Conservation (phyloP, 2,113 vertebrate genomes). For the Ramphastos sulfuratus region DNA sequence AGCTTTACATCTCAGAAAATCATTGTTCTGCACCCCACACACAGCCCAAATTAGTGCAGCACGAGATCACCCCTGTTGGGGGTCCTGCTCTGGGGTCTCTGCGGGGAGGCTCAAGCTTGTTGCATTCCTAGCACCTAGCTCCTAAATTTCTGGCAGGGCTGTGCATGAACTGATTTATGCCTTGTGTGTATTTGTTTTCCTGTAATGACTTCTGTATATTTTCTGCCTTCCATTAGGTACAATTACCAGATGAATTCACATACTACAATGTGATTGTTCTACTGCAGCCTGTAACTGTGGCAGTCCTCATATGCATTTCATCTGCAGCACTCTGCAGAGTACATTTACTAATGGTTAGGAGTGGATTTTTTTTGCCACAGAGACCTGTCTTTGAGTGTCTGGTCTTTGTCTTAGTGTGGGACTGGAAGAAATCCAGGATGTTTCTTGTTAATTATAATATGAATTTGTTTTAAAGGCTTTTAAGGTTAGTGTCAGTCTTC, state of each 20-base stretch:
- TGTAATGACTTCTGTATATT: neutral
- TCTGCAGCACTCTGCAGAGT: neutral
- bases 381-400: neutral
- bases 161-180: neutral
- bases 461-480: neutral
- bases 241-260: slow-evolving; percentile 19
- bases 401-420: neutral
- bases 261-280: neutral
- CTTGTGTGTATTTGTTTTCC: neutral
- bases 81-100: neutral
- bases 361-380: neutral
- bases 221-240: neutral
- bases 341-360: neutral
- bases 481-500: neutral
- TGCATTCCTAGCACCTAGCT: neutral
- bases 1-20: neutral
- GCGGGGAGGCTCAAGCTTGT: neutral
- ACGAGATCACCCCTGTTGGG: accelerated
- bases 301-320: slow-evolving; percentile 1
- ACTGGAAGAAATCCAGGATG: neutral
- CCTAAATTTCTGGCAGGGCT: neutral
- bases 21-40: neutral
- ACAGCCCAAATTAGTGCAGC: accelerated
- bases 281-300: neutral
- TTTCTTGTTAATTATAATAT: neutral